Evolutionary conservation across 53 echinoderm and acorn worm genomes (phyloP).

Genomic region (Paracentrotus lividus): DNA sequence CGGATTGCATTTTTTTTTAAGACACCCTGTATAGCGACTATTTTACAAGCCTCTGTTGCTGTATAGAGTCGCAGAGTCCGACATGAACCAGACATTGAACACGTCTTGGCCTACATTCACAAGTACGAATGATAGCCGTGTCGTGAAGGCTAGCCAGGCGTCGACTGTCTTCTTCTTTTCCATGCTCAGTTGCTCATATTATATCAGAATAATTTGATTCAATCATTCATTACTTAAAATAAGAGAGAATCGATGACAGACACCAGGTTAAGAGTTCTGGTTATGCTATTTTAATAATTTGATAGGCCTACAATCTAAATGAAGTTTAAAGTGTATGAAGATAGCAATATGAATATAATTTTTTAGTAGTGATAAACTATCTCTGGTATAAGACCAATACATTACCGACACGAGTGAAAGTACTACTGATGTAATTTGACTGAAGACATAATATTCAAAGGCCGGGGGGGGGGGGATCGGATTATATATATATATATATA

Average conservation of each 20-base stretch:
- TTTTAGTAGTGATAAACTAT: too few relatives aligned
- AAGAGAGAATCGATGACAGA: slow-evolving; percentile 4
- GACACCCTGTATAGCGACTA: too few relatives aligned
- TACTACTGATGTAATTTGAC: too few relatives aligned
- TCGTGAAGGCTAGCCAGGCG: background rate
- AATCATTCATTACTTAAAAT: background rate
- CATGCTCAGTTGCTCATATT: background rate
- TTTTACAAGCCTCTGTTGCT: background rate
- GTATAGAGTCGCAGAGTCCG: slow-evolving; percentile 14
- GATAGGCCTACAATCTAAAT: too few relatives aligned
- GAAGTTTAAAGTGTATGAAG: too few relatives aligned
- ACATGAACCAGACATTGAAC: background rate
- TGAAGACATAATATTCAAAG: too few relatives aligned
- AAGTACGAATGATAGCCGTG: background rate
- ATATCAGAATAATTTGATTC: slow-evolving; percentile 11
- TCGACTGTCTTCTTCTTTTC: background rate
- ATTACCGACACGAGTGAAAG: too few relatives aligned
- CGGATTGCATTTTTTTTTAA: too few relatives aligned
- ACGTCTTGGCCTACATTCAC: background rate
- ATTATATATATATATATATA: too few relatives aligned
- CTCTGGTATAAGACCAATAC: too few relatives aligned
- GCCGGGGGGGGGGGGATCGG: too few relatives aligned
- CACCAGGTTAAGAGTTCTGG: background rate
- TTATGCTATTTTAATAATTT: background rate
- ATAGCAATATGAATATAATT: too few relatives aligned